A percentile compares a stretch with the other conserved stretches of the same genome.
phyloP scores from a whole-genome alignment of 2,113 vertebrate genomes.

The Pseudonaja textilis region DNA sequence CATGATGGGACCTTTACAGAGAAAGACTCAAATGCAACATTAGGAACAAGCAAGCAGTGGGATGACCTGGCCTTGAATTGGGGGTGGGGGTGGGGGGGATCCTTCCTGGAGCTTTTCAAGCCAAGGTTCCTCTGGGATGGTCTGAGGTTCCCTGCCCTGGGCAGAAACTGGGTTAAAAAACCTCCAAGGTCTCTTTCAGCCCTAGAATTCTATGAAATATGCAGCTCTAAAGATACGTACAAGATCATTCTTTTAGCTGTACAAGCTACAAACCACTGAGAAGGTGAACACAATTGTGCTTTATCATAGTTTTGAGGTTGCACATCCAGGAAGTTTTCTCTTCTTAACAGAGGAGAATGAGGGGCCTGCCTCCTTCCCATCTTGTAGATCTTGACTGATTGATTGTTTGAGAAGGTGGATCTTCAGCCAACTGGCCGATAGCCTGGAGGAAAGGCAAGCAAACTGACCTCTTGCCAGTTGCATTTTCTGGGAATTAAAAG shows the following conservation, averaged over 20 bases:
- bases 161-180: not conserved
- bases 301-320: not conserved
- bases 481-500: slow-evolving; percentile 59
- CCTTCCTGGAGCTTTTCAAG: not conserved
- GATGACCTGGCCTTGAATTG: not conserved
- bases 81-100: accelerated
- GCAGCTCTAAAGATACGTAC: not conserved
- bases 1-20: not conserved
- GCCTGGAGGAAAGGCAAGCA: not conserved
- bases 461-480: slow-evolving; percentile 23
- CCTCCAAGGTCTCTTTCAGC: not conserved
- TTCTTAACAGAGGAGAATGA: not conserved
- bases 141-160: not conserved
- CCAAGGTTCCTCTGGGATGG: not conserved
- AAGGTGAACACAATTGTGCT: not conserved
- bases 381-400: not conserved
- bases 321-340: not conserved
- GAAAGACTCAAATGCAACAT: not conserved
- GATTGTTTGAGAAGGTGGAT: not conserved
- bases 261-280: not conserved
- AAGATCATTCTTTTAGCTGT: not conserved
- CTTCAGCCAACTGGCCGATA: not conserved
- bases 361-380: not conserved
- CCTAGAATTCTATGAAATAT: not conserved
- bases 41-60: not conserved